Percentiles rank a stretch among this genome's conserved stretches.
Conservation (phyloP, 2,113 vertebrate species). For the Ameiurus melas region DNA sequence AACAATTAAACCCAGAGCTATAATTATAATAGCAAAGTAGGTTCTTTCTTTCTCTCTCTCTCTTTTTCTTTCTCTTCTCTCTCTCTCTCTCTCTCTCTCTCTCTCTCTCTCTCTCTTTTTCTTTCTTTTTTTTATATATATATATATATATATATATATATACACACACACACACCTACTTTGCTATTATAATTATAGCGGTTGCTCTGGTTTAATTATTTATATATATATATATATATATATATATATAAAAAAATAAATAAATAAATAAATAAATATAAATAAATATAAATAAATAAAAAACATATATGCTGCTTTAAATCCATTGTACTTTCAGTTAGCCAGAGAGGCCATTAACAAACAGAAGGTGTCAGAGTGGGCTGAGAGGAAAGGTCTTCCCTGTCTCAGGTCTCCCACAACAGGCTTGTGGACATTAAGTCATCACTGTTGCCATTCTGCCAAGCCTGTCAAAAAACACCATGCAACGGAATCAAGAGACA, state of each 20-base stretch:
- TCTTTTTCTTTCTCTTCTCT: no score
- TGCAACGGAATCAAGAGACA: constrained; percentile 14
- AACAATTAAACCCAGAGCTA: background rate
- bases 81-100: no score
- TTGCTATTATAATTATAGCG: no score
- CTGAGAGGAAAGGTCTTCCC: constrained; percentile 56
- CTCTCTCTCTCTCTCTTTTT: no score
- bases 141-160: no score
- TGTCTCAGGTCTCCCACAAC: constrained; percentile 29
- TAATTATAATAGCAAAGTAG: background rate
- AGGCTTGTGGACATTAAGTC: constrained; percentile 16
- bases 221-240: no score
- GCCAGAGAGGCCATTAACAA: constrained; percentile 38
- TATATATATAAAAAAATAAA: background rate
- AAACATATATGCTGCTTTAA: background rate
- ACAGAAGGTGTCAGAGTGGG: constrained; percentile 58
- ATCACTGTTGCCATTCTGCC: background rate
- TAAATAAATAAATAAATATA: no score
- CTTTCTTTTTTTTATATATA: no score
- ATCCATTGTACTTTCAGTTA: constrained; percentile 40
- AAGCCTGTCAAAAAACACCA: constrained; percentile 14
- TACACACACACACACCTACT: no score
- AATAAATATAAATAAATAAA: no score
- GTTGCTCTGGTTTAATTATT: no score
- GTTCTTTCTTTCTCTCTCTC: no score